Base-by-base conservation (phyloP, 2,888 invertebrate species). In the Habroteleia sp. region DNA sequence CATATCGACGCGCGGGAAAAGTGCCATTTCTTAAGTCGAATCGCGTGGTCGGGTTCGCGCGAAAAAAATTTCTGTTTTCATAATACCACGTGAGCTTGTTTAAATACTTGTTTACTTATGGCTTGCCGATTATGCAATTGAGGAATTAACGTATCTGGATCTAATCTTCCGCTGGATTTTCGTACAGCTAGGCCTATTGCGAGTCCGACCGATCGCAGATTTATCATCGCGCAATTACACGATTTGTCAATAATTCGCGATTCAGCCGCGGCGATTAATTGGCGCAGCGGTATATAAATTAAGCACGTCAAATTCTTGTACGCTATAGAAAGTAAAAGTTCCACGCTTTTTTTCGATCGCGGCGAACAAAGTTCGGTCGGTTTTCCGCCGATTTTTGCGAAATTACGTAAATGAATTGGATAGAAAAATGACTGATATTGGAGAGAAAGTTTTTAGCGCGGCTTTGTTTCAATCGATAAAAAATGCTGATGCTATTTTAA, bases 211-310 rank as follows among this genome's bases (percentile, higher is more conserved):
- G n/a, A 62, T 60, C n/a, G 46, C 25, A 39, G 62, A 71, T 71
- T 71, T 71, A 71, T 72, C 71, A 62, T 56, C 54, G 37, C 41
- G 56, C 31, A 63, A 72, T 72, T 54, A 54, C 71, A 46, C 39
- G 71, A 54, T 62, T 60, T 52, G 62, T 69, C 69, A 69, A 60
- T 46, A 60, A 60, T 50, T 52, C 41, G 44, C 37, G 60, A 62
- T 62, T 62, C 11, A n/a, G 52, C 31, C 27, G 31, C 35, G 23
- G 46, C 54, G 50, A 42, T 58, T 46, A 52, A 62, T 52, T 27
- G 11, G 56, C 44, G 25, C 48, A 48, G 33, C 39, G 14, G 41
- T 33, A 33, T 6, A 68, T 68, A 68, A 68, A 68, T 68, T 58
- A 68, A 41, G 11, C 10, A 17, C 56, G 68, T 58, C 48, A 41